Evolutionary conservation across 2,113 vertebrate genomes (phyloP), one percentile per base, ranked within the genome.

Genomic region (Otolemur garnettii): DNA sequence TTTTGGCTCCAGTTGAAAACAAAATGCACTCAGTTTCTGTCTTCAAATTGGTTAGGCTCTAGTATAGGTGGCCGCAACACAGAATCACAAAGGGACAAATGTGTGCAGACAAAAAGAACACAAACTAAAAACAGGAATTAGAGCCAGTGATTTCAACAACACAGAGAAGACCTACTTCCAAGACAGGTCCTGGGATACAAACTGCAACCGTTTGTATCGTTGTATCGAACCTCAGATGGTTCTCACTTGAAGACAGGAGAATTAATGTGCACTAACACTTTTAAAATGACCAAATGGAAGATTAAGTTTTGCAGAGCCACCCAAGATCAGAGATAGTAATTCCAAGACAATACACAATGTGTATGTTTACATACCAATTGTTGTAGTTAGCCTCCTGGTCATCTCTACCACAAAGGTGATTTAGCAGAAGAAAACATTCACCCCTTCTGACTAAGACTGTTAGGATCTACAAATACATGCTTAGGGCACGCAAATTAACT

Each of bases 391-490:
- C 42, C 24, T 95, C 59, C 60, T 83, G 21, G 26, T 64, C 33
- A 68, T 60, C 84, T 80, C 45, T 77, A 24, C 2, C 21, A 66
- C 62, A 81, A 79, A 95, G 71, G 30, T 30, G 30, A 33, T 60
- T 74, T 72, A 42, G 28, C 18, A 83, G 85, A 86, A 24, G 19
- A 79, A 82, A 96, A 92, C 59, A 91, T 19, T 80, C 4, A 6
- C 21, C 55, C 38, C 71, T 87, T 77, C 30, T 75, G 45, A 86
- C 71, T 6, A 90, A 55, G 30, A 62, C 10, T 91, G n/a, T 68
- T 96, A 90, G 71, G 80, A 71, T 86, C 80, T 87, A 84, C 21
- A 90, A 66, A 80, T 66, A 72, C 53, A n/a, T 53, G 84, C 72
- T 72, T 50, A 77, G 53, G 66, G 42, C 55, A 90, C 24, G 87